A percentile compares a stretch with the other conserved stretches of the same genome.
These are phyloP conservation scores for Acridotheres tristis DNA, from an alignment of 2,797 vertebrate genomes.

Conservation along the genomic window DNA sequence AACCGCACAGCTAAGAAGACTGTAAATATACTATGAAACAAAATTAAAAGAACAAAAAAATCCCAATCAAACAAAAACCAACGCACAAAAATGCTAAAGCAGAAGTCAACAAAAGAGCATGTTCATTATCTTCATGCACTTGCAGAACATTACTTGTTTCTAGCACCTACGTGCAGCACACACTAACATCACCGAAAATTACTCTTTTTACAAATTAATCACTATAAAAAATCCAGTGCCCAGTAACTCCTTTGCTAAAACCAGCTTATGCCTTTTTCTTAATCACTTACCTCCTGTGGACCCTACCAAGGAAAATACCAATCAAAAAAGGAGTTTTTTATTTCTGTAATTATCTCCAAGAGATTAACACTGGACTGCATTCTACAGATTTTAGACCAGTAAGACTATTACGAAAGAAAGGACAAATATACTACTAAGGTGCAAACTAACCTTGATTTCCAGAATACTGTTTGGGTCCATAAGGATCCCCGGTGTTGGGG, in stretches of 20 bases:
- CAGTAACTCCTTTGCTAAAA: neutral
- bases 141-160: neutral
- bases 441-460: constrained; percentile 81
- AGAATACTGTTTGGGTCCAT: constrained; percentile 80
- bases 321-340: neutral
- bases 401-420: neutral
- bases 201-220: neutral
- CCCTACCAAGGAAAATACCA: neutral
- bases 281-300: neutral
- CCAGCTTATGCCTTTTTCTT: neutral
- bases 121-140: neutral
- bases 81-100: neutral
- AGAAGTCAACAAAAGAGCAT: neutral
- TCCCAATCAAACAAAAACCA: neutral
- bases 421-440: neutral
- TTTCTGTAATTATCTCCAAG: neutral
- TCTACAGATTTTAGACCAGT: neutral
- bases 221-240: neutral
- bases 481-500: constrained; percentile 72
- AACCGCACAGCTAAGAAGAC: neutral
- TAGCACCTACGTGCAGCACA: neutral
- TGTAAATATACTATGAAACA: neutral
- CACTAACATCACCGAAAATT: neutral
- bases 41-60: neutral
- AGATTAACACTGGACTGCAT: neutral